Base-by-base conservation (phyloP, 1,140 invertebrate genomes). In the Bombus waltoni region DNA sequence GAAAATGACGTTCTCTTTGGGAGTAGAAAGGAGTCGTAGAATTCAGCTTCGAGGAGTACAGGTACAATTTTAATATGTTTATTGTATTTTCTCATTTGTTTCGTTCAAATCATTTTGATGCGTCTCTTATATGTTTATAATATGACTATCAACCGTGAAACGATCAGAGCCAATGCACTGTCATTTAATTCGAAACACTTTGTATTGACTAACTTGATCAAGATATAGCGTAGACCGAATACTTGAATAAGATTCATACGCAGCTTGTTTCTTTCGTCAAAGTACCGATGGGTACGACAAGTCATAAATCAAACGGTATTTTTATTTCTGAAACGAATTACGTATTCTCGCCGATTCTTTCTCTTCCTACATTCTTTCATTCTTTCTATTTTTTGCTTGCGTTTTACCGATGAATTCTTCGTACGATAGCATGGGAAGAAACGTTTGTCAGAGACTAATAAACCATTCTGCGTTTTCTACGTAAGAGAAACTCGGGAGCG, bases 371-470 rank as follows among this genome's bases (percentile, higher is more conserved):
- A 28, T 57, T 72, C 10, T 32, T 22, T 25, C 9, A 6, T 13
- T 18, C 13, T 3, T 22, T 25, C 44, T 44, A 28, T 72, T 18
- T 11, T 57, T 22, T 11, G 9, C 13, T 35, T n/a, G 10, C 15
- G 6, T 2, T 53, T 53, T 22, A 40, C 18, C 11, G 9, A 38
- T 5, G 1, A 32, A 0, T 15, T 15, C 6, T 25, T 53, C 32
- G 2, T 32, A 22, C 32, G 59, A 59, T 35, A 6, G 9, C 42
- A n/a, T 28, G 13, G 53, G 11, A 65, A 42, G n/a, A 25, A 73
- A 47, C 38, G 53, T 47, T n/a, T 32, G 40, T 62, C 38, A 38
- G 44, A 10, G 47, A 22, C 75, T 72, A 78, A 71, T 84, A 84
- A 85, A 80, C 75, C 25, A 70, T 72, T 57, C 32, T 40, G 8